phyloP scores from a whole-genome alignment of 2,888 invertebrate genomes.

The Ctena decussata region DNA sequence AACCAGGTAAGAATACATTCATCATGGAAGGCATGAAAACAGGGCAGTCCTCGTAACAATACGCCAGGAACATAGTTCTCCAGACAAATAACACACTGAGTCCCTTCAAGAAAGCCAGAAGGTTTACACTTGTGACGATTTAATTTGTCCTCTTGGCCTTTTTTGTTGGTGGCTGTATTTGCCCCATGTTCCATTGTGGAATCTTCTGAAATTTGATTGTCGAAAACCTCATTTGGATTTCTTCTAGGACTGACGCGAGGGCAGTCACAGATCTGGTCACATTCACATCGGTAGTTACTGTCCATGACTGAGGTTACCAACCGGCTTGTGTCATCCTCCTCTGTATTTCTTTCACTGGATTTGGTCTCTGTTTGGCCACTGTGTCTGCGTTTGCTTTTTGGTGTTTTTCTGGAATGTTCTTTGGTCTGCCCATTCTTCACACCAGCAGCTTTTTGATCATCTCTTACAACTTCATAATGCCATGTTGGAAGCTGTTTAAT shows the following conservation, averaged over 20 bases:
- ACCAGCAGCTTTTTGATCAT: neutral
- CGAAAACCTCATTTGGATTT: conserved; percentile 1
- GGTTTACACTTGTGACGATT: conserved; percentile 68
- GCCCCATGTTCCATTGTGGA: neutral
- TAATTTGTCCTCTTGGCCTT: neutral
- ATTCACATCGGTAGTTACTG: conserved; percentile 36
- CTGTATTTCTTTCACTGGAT: neutral
- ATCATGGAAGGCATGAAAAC: conserved; percentile 88
- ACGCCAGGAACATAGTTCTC: conserved; percentile 86
- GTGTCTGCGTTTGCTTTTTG: neutral
- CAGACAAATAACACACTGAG: conserved; percentile 88
- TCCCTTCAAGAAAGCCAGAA: conserved; percentile 84
- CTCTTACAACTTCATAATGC: conserved; percentile 75
- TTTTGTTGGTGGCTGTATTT: neutral
- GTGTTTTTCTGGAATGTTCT: neutral
- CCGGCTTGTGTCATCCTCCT: neutral
- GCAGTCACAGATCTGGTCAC: conserved; percentile 17
- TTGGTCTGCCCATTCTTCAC: neutral
- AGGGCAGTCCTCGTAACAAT: conserved; percentile 88
- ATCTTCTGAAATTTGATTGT: neutral
- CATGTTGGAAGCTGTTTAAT: conserved; percentile 88
- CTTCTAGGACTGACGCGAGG: neutral
- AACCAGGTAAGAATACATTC: conserved; percentile 88
- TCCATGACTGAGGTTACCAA: conserved; percentile 22
- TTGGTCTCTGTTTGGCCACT: neutral